Evolutionary conservation across 1,140 invertebrate genomes (phyloP).

Genomic region (Brachionus manjavacas): DNA sequence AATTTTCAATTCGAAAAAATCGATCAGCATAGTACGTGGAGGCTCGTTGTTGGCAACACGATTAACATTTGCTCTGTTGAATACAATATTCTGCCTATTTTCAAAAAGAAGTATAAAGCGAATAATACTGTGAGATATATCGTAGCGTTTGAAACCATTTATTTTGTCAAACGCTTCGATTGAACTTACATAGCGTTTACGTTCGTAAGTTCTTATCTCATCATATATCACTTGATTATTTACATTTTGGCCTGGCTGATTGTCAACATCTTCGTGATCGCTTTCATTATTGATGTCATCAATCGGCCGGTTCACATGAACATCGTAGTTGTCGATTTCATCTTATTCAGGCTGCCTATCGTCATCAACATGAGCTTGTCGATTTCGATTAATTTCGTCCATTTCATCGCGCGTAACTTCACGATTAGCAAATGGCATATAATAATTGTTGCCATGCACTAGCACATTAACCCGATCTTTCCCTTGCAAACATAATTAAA

Average conservation of each 20-base stretch:
- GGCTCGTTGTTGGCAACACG: neutral
- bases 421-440: neutral
- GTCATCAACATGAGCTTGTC: neutral
- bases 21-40: neutral
- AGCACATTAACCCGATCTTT: neutral
- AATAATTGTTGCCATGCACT: neutral
- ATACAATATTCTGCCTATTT: neutral
- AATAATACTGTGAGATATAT: neutral
- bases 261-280: neutral
- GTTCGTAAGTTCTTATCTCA: neutral
- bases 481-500: constrained; percentile 5
- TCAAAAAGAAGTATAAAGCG: neutral
- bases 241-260: too few relatives aligned
- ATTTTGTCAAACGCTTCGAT: neutral
- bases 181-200: neutral
- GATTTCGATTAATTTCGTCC: neutral
- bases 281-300: neutral
- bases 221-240: neutral
- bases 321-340: neutral
- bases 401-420: neutral
- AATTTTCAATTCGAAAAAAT: neutral
- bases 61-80: neutral
- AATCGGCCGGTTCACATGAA: neutral
- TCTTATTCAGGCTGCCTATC: neutral
- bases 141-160: neutral